Base-by-base conservation (phyloP, 2,888 invertebrate species). In the Hanleya hanleyi region DNA sequence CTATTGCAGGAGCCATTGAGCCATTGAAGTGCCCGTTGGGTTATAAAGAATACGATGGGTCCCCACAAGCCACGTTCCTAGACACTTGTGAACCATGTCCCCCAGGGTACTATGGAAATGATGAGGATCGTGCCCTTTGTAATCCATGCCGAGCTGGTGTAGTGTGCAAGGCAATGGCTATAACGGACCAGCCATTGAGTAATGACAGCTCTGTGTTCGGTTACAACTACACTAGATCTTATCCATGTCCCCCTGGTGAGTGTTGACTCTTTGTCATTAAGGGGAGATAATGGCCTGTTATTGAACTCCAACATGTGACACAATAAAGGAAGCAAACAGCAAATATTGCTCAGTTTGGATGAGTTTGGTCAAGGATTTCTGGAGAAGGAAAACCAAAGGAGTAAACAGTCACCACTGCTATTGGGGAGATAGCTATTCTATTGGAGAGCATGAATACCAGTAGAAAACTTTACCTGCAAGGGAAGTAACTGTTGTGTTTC, bases 41-140 rank as follows among this genome's bases (percentile, higher is more conserved):
- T 9, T 88, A 87, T 79, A 86, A 83, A 50, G 87, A 88, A 71
- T 85, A 82, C 74, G 82, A 86, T 73, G 87, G 85, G 33, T 83
- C 88, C 12, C 77, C 76, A 4, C 82, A 86, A 67, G 68, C 76
- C 12, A 84, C 86, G 0, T 86, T 87, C 62, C 79, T 78, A 5
- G 87, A 87, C 76, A 89, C 89, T 1, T 89, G 89, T 75, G 84
- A 88, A 38, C 86, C 87, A 0, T 89, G 89, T 71, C 77, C 77
- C 26, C 85, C 87, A 0, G 89, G 89, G 29, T 83, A 80, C 35
- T 89, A 84, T 77, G 89, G 89, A 26, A 85, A 85, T 33, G 79
- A 87, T 26, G 75, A 81, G 15, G 78, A 86, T 67, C 82, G 89
- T 4, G 77, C 79, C 15, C 79, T 79, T 9, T 89, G 89, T 81